Base-by-base conservation (phyloP, 2,113 vertebrate genomes). In the Myrmophylax atrothorax region DNA sequence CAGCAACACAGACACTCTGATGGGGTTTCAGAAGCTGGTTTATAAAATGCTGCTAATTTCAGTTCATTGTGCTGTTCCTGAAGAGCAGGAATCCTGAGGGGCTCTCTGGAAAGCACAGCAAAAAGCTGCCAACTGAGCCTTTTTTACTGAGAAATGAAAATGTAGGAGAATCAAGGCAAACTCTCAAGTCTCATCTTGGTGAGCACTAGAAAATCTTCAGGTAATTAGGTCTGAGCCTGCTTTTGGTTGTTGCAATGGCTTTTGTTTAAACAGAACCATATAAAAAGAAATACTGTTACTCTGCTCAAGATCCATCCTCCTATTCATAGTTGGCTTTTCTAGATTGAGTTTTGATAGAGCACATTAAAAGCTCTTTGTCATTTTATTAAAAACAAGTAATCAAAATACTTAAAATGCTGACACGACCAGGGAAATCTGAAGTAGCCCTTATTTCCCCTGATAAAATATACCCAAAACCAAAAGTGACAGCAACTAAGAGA, bases 1-100 rank as follows among this genome's bases (percentile, higher is more conserved):
- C 72, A 53, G 70, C 62, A 49, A 46, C 42, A 18, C 0, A 0
- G 7, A 33, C 37, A 49, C 63, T 62, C 26, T 35, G 20, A 7
- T 8, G 16, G 33, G 52, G 9, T 20, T 22, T 15, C 3, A 40
- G 53, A 67, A 28, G 15, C 13, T 46, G 58, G 14, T 63, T 50
- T 25, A 15, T 60, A 67, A 73, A 85, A 28, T 66, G 47, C 75
- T 76, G 38, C 44, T 73, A 18, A 35, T 64, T 83, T 64, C 13
- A 40, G 24, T 78, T 69, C 9, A 11, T 63, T 44, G 4, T 58
- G 69, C 31, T 60, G 44, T 11, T 79, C 37, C 42, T 82, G 62
- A 85, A 64, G 18, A 75, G 23, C 35, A 19, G 10, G 6, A 64
- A 31, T 76, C 67, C 49, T 62, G 19, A 63, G 42, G 18, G 5